These are phyloP conservation scores for Dicycla oo DNA, from an alignment of 2,888 invertebrate species.

Conservation along the genomic window DNA sequence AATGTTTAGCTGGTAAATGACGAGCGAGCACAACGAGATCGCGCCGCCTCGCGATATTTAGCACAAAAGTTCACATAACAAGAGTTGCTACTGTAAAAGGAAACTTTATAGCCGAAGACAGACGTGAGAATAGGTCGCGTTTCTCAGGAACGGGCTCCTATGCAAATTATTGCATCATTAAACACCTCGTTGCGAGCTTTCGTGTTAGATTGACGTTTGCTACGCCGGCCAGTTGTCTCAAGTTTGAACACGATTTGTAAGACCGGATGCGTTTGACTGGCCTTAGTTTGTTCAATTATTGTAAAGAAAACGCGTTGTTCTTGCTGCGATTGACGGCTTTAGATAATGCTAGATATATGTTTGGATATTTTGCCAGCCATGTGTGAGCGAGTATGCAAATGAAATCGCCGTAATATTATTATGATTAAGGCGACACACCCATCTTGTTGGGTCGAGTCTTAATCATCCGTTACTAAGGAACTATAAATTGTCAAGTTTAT, in stretches of 20 bases:
- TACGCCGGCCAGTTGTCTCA: conserved; percentile 68
- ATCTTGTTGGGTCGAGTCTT: conserved; percentile 50
- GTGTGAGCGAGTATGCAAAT: conserved; percentile 59
- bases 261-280: conserved; percentile 87
- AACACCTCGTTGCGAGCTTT: conserved; percentile 85
- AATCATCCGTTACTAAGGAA: conserved; percentile 57
- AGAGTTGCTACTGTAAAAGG: conserved; percentile 81
- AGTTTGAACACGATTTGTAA: conserved; percentile 76
- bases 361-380: conserved; percentile 44
- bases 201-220: conserved; percentile 85
- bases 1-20: conserved; percentile 63
- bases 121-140: conserved; percentile 87
- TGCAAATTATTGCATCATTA: conserved; percentile 90
- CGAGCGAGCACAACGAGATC: conserved; percentile 54
- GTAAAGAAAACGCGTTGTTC: conserved; percentile 72
- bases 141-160: conserved; percentile 81
- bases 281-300: conserved; percentile 82
- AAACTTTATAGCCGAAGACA: conserved; percentile 76
- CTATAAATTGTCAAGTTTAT: conserved; percentile 61
- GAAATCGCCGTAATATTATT: conserved; percentile 52
- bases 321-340: conserved; percentile 54
- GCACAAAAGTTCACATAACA: conserved; percentile 78
- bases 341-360: conserved; percentile 55
- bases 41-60: conserved; percentile 68
- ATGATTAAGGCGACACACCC: conserved; percentile 60